phyloP scores from a whole-genome alignment of 2,888 invertebrate species.

The Anticlea derivata region DNA sequence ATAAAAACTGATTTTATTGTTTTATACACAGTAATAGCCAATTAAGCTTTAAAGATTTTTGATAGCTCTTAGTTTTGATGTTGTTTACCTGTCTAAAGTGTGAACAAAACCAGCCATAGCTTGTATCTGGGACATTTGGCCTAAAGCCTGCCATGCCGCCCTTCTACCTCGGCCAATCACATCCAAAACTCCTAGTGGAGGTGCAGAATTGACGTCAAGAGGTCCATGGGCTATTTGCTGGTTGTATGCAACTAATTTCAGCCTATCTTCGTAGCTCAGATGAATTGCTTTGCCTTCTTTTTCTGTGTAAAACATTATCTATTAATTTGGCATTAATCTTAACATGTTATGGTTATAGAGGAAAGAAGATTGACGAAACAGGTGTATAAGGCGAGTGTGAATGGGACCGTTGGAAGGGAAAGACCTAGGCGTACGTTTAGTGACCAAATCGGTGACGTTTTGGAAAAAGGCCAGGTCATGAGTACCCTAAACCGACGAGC shows the following conservation, averaged over 20 bases:
- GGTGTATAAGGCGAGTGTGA: no score
- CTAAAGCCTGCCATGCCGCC: constrained; percentile 96
- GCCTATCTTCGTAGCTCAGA: constrained; percentile 95
- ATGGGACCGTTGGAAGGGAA: no score
- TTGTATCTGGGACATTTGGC: constrained; percentile 92
- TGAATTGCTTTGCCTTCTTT: constrained; percentile 99
- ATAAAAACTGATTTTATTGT: not conserved
- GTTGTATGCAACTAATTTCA: constrained; percentile 95
- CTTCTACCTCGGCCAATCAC: constrained; percentile 97
- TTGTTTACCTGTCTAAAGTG: constrained; percentile 87
- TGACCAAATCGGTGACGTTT: no score
- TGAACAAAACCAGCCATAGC: constrained; percentile 97
- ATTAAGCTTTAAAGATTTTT: not conserved
- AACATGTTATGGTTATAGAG: not conserved
- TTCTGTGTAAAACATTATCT: constrained; percentile 81
- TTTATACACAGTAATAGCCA: not conserved
- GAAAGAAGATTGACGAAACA: no score
- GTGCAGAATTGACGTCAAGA: constrained; percentile 87
- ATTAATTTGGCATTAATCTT: no score
- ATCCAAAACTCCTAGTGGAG: constrained; percentile 96
- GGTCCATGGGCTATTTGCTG: constrained; percentile 96
- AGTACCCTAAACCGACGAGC: no score
- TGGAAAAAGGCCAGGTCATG: no score
- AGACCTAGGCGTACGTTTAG: no score
- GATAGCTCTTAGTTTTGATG: not conserved